phyloP scores from a whole-genome alignment of 1,140 invertebrate genomes.

The Orchestia grillus region DNA sequence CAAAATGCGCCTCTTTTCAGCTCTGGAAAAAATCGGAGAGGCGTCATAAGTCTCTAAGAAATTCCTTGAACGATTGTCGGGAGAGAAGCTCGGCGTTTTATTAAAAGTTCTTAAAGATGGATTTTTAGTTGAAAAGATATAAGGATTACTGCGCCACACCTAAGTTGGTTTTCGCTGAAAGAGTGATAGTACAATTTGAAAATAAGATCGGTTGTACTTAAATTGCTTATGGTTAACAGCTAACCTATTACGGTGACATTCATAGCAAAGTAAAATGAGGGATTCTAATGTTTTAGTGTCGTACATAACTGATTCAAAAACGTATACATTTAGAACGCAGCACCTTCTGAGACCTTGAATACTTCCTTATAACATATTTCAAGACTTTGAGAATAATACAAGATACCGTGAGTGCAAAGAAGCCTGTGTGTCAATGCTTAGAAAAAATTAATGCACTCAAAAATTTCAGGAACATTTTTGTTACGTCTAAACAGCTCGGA shows the following conservation, averaged over 20 bases:
- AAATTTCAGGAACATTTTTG: not conserved
- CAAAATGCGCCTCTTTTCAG: not conserved
- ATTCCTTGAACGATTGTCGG: not conserved
- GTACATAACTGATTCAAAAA: not conserved
- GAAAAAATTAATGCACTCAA: not conserved
- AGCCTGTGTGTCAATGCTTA: not conserved
- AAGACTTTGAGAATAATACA: not conserved
- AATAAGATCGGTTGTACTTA: not conserved
- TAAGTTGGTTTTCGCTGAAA: not conserved
- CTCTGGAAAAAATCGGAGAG: constrained; percentile 7
- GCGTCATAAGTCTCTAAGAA: constrained; percentile 7
- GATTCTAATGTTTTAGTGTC: not conserved
- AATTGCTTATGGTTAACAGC: not conserved
- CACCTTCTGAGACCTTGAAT: not conserved
- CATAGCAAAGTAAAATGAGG: not conserved
- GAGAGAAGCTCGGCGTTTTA: not conserved
- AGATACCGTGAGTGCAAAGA: too few relatives aligned
- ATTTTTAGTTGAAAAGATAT: not conserved
- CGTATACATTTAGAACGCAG: not conserved
- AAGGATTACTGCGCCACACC: not conserved
- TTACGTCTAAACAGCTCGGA: not conserved
- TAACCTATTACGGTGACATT: not conserved
- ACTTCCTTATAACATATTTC: not conserved
- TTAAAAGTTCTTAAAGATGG: not conserved
- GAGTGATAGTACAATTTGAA: not conserved